phyloP scores from a whole-genome alignment of 2,888 invertebrate genomes.

The Drosophila trichaetosa region DNA sequence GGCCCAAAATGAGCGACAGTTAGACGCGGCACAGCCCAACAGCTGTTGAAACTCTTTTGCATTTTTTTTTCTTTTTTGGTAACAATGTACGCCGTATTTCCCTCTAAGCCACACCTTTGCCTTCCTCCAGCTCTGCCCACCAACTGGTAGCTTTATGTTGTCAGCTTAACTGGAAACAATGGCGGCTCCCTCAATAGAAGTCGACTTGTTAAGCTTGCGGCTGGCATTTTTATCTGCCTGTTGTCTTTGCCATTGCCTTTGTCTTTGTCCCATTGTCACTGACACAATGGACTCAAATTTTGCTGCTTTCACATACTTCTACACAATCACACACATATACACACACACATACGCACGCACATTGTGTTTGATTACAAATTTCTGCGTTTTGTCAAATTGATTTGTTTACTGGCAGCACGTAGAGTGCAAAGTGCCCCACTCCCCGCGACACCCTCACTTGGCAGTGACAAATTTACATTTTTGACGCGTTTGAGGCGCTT shows the following conservation, averaged over 20 bases:
- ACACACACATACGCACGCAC: not conserved
- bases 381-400: constrained; percentile 67
- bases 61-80: not conserved
- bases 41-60: constrained; percentile 62
- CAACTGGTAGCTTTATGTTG: constrained; percentile 30
- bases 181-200: constrained; percentile 16
- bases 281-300: constrained; percentile 64
- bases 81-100: constrained; percentile 34
- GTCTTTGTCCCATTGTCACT: constrained; percentile 64
- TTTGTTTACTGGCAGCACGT: constrained; percentile 62
- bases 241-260: constrained; percentile 52
- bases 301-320: constrained; percentile 31
- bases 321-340: not conserved
- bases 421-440: constrained; percentile 17
- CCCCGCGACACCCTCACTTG: not conserved
- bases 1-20: constrained; percentile 49
- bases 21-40: constrained; percentile 57
- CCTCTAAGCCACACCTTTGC: constrained; percentile 1
- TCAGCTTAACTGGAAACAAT: constrained; percentile 60
- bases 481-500: constrained; percentile 63
- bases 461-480: constrained; percentile 67
- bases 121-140: not conserved
- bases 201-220: constrained; percentile 64
- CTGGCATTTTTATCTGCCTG: constrained; percentile 73
- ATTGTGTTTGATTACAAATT: constrained; percentile 63